Base-by-base conservation (phyloP, 2,888 invertebrate genomes). In the Eilema depressum region DNA sequence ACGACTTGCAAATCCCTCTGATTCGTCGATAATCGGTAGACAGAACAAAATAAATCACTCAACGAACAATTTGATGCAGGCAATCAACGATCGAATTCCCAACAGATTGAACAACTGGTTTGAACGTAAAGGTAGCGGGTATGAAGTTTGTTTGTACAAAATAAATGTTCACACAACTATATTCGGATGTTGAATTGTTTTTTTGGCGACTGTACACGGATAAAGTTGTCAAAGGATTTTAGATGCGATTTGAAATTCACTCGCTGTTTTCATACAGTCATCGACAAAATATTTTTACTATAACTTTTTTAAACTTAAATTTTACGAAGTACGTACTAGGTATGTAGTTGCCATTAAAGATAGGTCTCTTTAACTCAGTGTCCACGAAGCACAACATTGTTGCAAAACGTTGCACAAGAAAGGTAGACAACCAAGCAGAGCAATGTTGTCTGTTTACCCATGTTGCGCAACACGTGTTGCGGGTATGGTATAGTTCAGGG, bases 71-170 rank as follows among this genome's bases (percentile, higher is more conserved):
- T 78, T 74, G 76, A 71, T 69, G 76, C 62, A 76, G 75, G 69
- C 82, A 81, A 81, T 81, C 82, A 81, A 71, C 82, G 78, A 47
- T 23, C 28, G 73, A 64, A 81, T 75, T 78, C 81, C 82, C 81
- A 53, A 47, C 30, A 75, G 81, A 76, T 74, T 75, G 69, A 71
- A 70, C 70, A 75, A 62, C 65, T 68, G 70, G 25, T 67, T 75
- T 65, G 17, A 57, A 69, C 59, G 70, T 30, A 73, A 73, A 74
- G 61, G 69, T 73, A 70, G 61, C 71, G 68, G 63, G 63, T 63
- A 41, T 63, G 25, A 68, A 53, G 28, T 30, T 47, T n/a, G 53
- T 63, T 14, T 41, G 63, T 20, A 41, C n/a, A 60, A 57, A 69
- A 63, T 59, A 69, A 63, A 63, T 63, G 57, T 69, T 63, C 57